Evolutionary conservation across 2,888 invertebrate species (phyloP), one percentile per base, ranked within the genome.

Genomic region (Lordiphosa andalusiaca): DNA sequence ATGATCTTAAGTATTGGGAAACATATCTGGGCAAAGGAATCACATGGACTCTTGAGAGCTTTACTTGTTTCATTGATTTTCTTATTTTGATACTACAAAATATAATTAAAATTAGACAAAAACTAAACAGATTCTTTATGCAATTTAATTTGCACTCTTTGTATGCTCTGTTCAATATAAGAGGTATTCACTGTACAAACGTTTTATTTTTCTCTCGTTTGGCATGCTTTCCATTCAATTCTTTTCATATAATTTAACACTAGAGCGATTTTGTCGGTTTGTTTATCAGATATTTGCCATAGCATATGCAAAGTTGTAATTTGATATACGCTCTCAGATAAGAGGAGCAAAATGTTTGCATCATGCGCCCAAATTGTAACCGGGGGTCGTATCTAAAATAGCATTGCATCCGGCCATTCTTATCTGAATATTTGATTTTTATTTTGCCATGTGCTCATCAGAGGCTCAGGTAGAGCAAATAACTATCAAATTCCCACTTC

Each of bases 251-350:
- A 80, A 81, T 81, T 81, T 81, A 81, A 81, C 80, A 81, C 67
- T 78, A 84, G 75, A 81, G 25, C 80, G 80, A 78, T 78, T 81
- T 78, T 73, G 75, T 63, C 61, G 74, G 64, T 16, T 16, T 23
- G 60, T 52, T 69, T 82, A 84, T 80, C 80, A 74, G 73, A 84
- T 77, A 67, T 71, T 39, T 25, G 39, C 13, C 33, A 38, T 39
- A 42, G 25, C 55, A 60, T 53, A 56, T 49, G 54, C 55, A 37
- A 51, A 62, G 52, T 62, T 69, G 73, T 68, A 76, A 72, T 73
- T 81, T 67, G 78, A 78, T 78, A 74, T 62, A 81, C 68, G 57
- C 57, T 67, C 47, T n/a, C 35, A 63, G 84, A 78, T 78, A 78
- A 73, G 63, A 44, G 23, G 48, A 36, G 41, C 52, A 59, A 60